Base-by-base conservation (phyloP, 2,888 invertebrate genomes). In the Andrena haemorrhoa region DNA sequence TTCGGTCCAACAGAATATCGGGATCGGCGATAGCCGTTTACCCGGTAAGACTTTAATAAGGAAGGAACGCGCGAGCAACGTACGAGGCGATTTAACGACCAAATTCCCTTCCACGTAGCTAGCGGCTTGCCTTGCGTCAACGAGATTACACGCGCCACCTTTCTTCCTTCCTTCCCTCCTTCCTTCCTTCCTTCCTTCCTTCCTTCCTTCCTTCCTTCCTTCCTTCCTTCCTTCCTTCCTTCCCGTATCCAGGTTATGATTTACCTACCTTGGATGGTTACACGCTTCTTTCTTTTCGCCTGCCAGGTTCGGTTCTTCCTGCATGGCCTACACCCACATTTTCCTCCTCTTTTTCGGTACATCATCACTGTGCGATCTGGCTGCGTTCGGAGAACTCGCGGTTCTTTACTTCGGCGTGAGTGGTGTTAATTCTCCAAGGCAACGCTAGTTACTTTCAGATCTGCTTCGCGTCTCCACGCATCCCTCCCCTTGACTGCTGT, bases 141-240 rank as follows among this genome's bases (percentile, higher is more conserved):
- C 90, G 87, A 91, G 92, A 92, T 92, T 92, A 92, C 89, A 88
- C 89, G 90, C 87, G 86, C 89, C 89, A 90, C 86, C 89, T 90
- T 90, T 84, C 84, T 89, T 86, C 75, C 81, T 86, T 87, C 83
- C 79, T 83, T 82, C 66, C 82, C 83, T 84, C 60, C 76, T 79
- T 78, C 68, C 58, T 51, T 60, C 29, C 56, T 12, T 26, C 86
- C 86, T 88, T 88, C 83, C 82, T 88, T 83, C 73, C 79, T 79
- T 81, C 80, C 73, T 80, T 74, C 70, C 76, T 76, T 82, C 60
- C 71, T 69, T 74, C 35, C 49, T 20, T 51, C 1, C 47, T 60
- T 23, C 51, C 47, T 8, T 8, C 35, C 31, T 58, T 23, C 35
- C 51, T 29, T 63, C 31, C 76, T 66, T 75, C 69, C 69, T 75